Percentiles rank a stretch among this genome's conserved stretches.
phyloP scores from a whole-genome alignment of 2,113 vertebrate species.

The Laterallus jamaicensis region DNA sequence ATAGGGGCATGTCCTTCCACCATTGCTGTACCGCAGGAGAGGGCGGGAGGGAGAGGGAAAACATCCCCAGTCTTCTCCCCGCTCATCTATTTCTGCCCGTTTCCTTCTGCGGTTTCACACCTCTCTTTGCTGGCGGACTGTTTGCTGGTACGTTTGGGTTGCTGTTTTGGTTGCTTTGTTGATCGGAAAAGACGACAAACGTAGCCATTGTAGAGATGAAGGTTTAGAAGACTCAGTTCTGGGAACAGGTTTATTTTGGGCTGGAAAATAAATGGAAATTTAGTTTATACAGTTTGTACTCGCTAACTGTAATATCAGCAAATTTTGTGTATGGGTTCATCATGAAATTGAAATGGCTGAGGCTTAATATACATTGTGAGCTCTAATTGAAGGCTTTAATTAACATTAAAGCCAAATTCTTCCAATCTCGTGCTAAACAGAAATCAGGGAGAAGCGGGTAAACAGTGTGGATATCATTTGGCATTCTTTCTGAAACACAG shows the following conservation, averaged over 20 bases:
- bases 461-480: background rate
- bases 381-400: slow-evolving; percentile 45
- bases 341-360: background rate
- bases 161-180: slow-evolving; percentile 11
- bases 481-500: slow-evolving; percentile 20
- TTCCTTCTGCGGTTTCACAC: slow-evolving; percentile 42
- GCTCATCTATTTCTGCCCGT: background rate
- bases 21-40: accelerated
- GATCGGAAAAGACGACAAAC: slow-evolving; percentile 19
- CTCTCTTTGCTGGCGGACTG: background rate
- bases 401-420: slow-evolving; percentile 48
- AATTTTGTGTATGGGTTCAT: background rate
- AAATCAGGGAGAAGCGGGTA: slow-evolving; percentile 24
- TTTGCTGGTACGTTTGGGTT: background rate
- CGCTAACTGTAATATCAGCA: background rate
- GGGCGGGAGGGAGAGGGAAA: background rate
- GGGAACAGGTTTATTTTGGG: background rate
- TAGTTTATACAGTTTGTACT: background rate
- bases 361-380: background rate
- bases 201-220: background rate
- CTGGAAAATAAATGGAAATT: slow-evolving; percentile 16
- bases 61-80: background rate
- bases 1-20: background rate
- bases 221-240: slow-evolving; percentile 1
- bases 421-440: background rate